Conservation (phyloP, 2,113 vertebrate genomes). For the Brachypodius melanocephalos region DNA sequence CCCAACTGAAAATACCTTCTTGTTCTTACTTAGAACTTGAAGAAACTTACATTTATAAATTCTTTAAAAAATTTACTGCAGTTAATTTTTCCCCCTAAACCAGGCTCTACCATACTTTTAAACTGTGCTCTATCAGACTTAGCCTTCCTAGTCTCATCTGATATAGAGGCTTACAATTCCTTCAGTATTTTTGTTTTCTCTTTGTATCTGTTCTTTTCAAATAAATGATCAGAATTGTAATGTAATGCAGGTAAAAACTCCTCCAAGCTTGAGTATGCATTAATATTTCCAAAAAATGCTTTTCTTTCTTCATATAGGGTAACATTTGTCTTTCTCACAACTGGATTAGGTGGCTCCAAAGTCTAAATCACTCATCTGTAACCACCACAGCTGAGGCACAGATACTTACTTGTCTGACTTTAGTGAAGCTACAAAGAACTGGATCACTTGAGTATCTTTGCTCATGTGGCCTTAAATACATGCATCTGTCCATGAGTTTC, state of each 20-base stretch:
- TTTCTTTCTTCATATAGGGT: not conserved
- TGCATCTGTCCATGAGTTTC: not conserved
- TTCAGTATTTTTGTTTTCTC: not conserved
- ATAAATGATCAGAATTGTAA: not conserved
- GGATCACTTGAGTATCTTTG: not conserved
- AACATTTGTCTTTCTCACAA: not conserved
- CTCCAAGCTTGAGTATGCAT: rapidly evolving
- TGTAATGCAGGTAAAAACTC: rapidly evolving
- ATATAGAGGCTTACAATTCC: not conserved
- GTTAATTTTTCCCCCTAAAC: not conserved
- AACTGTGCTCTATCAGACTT: not conserved
- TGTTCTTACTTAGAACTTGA: not conserved
- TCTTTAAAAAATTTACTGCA: not conserved
- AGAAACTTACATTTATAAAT: not conserved
- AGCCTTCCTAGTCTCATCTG: not conserved
- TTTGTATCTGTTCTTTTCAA: not conserved
- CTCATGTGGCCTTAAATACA: not conserved
- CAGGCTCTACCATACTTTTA: not conserved
- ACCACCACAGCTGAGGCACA: not conserved
- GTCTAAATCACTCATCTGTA: not conserved
- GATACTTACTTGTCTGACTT: not conserved
- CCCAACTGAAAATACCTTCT: not conserved
- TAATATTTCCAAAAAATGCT: not conserved
- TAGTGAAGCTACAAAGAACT: not conserved
- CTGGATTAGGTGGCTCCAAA: not conserved